Conservation (phyloP, 2,888 invertebrate genomes). For the Brenthis ino region DNA sequence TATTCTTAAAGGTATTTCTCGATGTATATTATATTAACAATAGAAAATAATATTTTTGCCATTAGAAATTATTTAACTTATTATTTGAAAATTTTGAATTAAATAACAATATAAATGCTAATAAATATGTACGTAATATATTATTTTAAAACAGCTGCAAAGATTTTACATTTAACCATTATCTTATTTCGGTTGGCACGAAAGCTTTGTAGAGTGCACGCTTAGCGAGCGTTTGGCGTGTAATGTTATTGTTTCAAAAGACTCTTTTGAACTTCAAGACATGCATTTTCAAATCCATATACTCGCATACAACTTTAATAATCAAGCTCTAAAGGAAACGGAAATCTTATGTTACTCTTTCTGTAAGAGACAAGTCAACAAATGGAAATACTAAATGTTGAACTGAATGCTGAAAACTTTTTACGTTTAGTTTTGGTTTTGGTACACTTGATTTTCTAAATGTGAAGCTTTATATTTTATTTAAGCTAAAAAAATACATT, state of each 20-base stretch:
- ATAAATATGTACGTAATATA: too few relatives aligned
- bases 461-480: not conserved
- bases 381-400: slow-evolving; percentile 8
- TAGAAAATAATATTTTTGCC: too few relatives aligned
- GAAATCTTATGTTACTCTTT: slow-evolving; percentile 6
- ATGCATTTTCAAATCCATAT: slow-evolving; percentile 18
- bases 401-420: slow-evolving; percentile 3
- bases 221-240: slow-evolving; percentile 17
- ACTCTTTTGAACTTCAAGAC: slow-evolving; percentile 13
- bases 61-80: too few relatives aligned
- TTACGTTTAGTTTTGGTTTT: not conserved
- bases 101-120: too few relatives aligned
- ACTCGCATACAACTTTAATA: slow-evolving; percentile 13
- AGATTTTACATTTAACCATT: slow-evolving; percentile 12
- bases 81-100: too few relatives aligned
- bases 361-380: slow-evolving; percentile 8
- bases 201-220: slow-evolving; percentile 15
- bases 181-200: slow-evolving; percentile 11
- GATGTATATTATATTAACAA: too few relatives aligned
- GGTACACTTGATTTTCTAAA: not conserved
- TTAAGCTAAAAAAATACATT: not conserved
- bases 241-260: slow-evolving; percentile 21
- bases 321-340: slow-evolving; percentile 13
- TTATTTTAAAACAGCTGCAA: too few relatives aligned
- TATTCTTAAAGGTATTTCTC: too few relatives aligned